Percentiles rank a stretch among this genome's conserved stretches.
Conservation (phyloP, 2,888 invertebrate species). For the Spicauda simplicius region DNA sequence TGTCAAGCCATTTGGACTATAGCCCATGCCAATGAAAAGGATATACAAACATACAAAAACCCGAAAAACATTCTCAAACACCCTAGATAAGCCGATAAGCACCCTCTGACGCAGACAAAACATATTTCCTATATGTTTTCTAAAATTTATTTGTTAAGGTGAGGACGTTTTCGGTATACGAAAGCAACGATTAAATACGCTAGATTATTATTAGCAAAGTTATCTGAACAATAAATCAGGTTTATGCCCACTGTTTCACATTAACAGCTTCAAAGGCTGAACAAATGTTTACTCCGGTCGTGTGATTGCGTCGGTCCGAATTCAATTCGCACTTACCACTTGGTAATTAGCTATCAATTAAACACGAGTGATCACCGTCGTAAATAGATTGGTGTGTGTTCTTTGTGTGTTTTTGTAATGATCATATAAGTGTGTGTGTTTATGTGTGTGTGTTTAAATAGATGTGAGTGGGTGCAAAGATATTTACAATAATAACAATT, state of each 20-base stretch:
- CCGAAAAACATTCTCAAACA: too few species aligned
- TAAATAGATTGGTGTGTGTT: not conserved
- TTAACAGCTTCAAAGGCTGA: constrained; percentile 12
- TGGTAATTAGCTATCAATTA: constrained; percentile 14
- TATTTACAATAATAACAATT: too few species aligned
- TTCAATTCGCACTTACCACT: constrained; percentile 12
- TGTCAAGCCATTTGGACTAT: too few species aligned
- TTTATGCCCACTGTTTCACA: constrained; percentile 7
- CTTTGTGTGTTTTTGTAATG: not conserved
- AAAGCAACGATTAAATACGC: not conserved
- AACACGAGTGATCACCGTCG: constrained; percentile 12
- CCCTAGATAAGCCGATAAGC: too few species aligned
- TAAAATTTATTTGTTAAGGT: too few species aligned
- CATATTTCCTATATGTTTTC: too few species aligned
- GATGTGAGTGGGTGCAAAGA: too few species aligned
- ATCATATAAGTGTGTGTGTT: not conserved
- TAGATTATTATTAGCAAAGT: constrained; percentile 5
- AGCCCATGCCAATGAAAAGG: too few species aligned
- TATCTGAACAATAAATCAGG: constrained; percentile 5
- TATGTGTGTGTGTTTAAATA: too few species aligned
- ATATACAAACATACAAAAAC: too few species aligned
- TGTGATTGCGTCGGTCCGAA: constrained; percentile 9
- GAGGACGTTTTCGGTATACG: too few species aligned
- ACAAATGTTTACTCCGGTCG: constrained; percentile 18
- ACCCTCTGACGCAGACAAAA: too few species aligned